Conservation (phyloP, 2,797 vertebrate species). For the Cetoscarus ocellatus region DNA sequence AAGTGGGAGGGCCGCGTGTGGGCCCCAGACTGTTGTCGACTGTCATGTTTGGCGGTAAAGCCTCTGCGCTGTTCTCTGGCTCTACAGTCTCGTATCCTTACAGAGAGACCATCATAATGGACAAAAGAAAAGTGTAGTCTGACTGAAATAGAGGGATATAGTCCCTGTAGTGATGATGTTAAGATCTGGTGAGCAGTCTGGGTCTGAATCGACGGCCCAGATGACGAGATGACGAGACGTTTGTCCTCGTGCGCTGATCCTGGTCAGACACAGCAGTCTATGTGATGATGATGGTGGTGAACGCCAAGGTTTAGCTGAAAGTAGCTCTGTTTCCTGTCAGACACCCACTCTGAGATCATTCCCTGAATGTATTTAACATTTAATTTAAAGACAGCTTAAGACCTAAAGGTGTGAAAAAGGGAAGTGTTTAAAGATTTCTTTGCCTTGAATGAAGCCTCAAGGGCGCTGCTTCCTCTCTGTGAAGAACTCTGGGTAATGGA, state of each 20-base stretch:
- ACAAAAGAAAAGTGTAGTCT: no score
- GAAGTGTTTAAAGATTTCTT: not conserved
- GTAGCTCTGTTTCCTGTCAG: conserved; percentile 35
- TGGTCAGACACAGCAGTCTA: conserved; percentile 20
- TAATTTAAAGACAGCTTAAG: not conserved
- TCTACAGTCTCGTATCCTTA: no score
- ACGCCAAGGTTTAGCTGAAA: conserved; percentile 23
- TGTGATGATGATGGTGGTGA: conserved; percentile 12
- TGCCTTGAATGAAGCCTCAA: not conserved
- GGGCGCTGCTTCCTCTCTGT: not conserved
- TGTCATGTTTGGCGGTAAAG: no score
- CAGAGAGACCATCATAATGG: no score
- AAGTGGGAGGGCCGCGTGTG: no score
- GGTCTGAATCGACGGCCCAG: not conserved
- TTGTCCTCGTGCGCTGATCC: conserved; percentile 14
- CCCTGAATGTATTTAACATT: not conserved
- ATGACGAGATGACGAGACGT: conserved; percentile 47
- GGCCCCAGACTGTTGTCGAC: no score
- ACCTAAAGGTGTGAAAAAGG: not conserved
- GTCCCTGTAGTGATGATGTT: no score
- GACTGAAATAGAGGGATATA: no score
- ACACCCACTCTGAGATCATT: conserved; percentile 8
- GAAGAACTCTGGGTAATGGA: conserved; percentile 42
- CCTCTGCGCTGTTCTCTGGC: no score
- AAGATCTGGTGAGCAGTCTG: not conserved